Percentiles rank a stretch among this genome's conserved stretches.
Conservation (phyloP, 2,888 invertebrate genomes). For the Trissolcus brochymenae region DNA sequence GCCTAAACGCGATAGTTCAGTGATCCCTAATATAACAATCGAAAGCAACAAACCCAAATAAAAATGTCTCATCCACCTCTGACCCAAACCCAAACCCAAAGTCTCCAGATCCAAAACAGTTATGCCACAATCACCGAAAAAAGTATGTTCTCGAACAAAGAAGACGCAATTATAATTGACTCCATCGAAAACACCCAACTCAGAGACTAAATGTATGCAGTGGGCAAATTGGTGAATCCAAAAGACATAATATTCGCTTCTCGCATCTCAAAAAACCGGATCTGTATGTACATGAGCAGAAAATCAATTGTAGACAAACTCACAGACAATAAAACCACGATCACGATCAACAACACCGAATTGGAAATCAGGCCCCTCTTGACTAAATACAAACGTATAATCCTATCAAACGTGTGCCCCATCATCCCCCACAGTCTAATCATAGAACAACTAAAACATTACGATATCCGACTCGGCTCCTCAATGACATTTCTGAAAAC, state of each 20-base stretch:
- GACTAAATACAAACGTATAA: constrained; percentile 18
- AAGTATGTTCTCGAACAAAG: constrained; percentile 9
- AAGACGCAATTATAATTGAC: constrained; percentile 15
- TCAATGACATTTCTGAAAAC: not conserved
- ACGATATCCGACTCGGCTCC: not conserved
- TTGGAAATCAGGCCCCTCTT: constrained; percentile 19
- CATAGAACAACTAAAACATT: not conserved
- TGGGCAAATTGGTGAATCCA: constrained; percentile 1
- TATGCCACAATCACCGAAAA: not conserved
- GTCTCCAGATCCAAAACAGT: not conserved
- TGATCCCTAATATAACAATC: no score
- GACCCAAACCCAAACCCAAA: not conserved
- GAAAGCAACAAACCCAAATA: no score
- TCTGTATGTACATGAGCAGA: constrained; percentile 5
- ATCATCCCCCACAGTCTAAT: not conserved
- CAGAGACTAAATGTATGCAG: not conserved
- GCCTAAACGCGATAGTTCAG: no score
- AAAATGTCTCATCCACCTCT: not conserved
- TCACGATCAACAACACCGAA: not conserved
- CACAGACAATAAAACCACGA: not conserved
- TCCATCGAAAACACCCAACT: not conserved
- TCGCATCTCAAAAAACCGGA: constrained; percentile 1
- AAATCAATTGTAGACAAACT: constrained; percentile 11
- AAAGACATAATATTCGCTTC: constrained; percentile 1
- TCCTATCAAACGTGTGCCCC: constrained; percentile 60